A percentile compares a stretch with the other conserved stretches of the same genome.
Conservation (phyloP, 2,888 invertebrate genomes). For the Eristalis intricaria region DNA sequence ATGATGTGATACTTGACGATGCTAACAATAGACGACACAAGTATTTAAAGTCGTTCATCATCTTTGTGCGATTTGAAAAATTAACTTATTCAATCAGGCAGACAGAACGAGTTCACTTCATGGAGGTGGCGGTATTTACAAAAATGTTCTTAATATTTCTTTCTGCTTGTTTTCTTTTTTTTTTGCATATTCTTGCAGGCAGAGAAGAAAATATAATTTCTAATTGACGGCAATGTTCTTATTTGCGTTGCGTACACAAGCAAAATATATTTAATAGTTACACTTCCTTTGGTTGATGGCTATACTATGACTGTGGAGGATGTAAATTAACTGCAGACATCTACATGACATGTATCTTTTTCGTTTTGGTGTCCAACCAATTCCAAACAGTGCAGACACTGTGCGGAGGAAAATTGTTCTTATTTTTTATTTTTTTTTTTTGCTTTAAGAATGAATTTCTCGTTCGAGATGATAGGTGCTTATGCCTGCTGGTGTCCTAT, state of each 20-base stretch:
- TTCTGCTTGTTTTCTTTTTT: background rate
- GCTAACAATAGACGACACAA: constrained; percentile 32
- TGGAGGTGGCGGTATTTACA: constrained; percentile 61
- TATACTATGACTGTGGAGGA: constrained; percentile 53
- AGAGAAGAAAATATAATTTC: constrained; percentile 51
- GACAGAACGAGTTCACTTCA: constrained; percentile 68
- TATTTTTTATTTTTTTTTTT: background rate
- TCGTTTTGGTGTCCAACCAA: constrained; percentile 14
- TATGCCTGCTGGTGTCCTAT: constrained; percentile 56
- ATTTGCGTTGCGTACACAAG: constrained; percentile 42
- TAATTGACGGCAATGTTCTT: constrained; percentile 62
- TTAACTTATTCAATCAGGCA: constrained; percentile 65
- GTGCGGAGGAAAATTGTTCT: background rate
- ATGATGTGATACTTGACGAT: background rate
- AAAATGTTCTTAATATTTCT: constrained; percentile 8
- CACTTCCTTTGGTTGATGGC: constrained; percentile 61
- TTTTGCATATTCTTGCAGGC: background rate
- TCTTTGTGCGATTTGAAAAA: constrained; percentile 60
- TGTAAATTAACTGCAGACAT: constrained; percentile 70
- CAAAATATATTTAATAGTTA: constrained; percentile 64
- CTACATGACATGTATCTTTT: constrained; percentile 57
- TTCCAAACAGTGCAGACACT: constrained; percentile 5
- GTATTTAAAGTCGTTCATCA: constrained; percentile 61
- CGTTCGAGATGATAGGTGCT: background rate
- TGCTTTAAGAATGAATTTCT: constrained; percentile 3